Evolutionary conservation across 2,797 vertebrate species (phyloP).

Genomic region (Fistularia tabacaria): DNA sequence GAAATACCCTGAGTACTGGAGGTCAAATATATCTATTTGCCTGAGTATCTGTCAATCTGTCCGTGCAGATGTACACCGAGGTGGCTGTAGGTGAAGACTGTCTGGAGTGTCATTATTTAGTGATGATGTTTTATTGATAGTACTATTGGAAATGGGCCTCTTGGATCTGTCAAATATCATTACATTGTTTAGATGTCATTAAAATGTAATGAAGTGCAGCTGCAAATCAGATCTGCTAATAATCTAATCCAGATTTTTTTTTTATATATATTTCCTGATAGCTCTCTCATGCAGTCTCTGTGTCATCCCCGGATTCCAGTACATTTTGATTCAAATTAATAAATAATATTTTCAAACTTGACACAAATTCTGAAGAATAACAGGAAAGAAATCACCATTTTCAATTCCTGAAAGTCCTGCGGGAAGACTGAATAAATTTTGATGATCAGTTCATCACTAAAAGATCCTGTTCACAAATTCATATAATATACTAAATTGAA

Average conservation of each 20-base stretch:
- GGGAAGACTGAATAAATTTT: neutral
- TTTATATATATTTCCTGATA: conserved; percentile 5
- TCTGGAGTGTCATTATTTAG: conserved; percentile 54
- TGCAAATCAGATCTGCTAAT: conserved; percentile 2
- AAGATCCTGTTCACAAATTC: neutral
- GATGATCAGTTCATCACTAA: neutral
- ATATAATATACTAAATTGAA: neutral
- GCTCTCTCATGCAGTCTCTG: neutral
- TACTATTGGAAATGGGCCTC: conserved; percentile 38
- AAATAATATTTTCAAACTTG: too few species aligned
- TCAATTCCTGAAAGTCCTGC: too few species aligned
- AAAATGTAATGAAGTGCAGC: conserved; percentile 52
- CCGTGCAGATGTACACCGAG: conserved; percentile 20
- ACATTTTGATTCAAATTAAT: too few species aligned
- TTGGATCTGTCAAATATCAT: conserved; percentile 49
- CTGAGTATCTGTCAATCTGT: conserved; percentile 59
- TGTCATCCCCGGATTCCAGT: neutral
- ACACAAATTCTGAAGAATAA: neutral
- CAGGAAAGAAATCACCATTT: neutral
- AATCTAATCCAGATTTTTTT: conserved; percentile 3
- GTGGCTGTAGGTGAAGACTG: conserved; percentile 35
- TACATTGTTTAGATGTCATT: conserved; percentile 57
- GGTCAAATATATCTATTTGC: conserved; percentile 81
- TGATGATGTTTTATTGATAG: conserved; percentile 71
- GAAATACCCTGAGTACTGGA: conserved; percentile 69